Evolutionary conservation across 2,888 invertebrate genomes (phyloP).

Genomic region (Laspeyria flexula): DNA sequence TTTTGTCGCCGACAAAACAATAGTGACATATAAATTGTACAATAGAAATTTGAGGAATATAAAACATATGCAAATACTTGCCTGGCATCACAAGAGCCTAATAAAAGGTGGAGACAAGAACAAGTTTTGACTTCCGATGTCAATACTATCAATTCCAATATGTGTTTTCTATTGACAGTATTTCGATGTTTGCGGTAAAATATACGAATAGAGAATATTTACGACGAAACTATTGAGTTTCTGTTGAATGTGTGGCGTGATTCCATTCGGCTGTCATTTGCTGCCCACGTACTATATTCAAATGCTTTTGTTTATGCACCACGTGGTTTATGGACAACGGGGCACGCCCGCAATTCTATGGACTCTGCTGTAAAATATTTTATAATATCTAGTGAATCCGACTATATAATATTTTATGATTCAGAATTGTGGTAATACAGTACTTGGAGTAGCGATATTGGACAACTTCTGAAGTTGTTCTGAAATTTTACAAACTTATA

Average conservation of each 20-base stretch:
- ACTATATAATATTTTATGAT: slow-evolving; percentile 40
- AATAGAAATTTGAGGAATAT: too few species aligned
- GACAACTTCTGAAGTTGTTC: too few species aligned
- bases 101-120: slow-evolving; percentile 22
- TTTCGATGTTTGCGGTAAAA: slow-evolving; percentile 52
- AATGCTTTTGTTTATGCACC: slow-evolving; percentile 73
- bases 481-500: too few species aligned
- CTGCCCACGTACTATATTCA: slow-evolving; percentile 76
- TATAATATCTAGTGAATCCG: slow-evolving; percentile 33
- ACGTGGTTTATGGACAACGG: slow-evolving; percentile 66
- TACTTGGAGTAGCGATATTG: slow-evolving; percentile 1
- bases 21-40: too few species aligned
- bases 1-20: slow-evolving; percentile 20
- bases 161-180: slow-evolving; percentile 44
- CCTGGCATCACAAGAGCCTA: slow-evolving; percentile 14
- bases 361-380: slow-evolving; percentile 41
- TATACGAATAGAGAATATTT: slow-evolving; percentile 59
- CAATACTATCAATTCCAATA: slow-evolving; percentile 50
- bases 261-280: slow-evolving; percentile 58
- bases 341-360: slow-evolving; percentile 55
- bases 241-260: slow-evolving; percentile 68
- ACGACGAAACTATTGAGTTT: slow-evolving; percentile 62
- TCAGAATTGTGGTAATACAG: slow-evolving; percentile 19
- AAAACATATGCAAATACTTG: too few species aligned
- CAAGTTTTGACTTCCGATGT: slow-evolving; percentile 42